Evolutionary conservation across 2,113 vertebrate species (phyloP), one percentile per base, ranked within the genome.

Genomic region (Xiphophorus couchianus): DNA sequence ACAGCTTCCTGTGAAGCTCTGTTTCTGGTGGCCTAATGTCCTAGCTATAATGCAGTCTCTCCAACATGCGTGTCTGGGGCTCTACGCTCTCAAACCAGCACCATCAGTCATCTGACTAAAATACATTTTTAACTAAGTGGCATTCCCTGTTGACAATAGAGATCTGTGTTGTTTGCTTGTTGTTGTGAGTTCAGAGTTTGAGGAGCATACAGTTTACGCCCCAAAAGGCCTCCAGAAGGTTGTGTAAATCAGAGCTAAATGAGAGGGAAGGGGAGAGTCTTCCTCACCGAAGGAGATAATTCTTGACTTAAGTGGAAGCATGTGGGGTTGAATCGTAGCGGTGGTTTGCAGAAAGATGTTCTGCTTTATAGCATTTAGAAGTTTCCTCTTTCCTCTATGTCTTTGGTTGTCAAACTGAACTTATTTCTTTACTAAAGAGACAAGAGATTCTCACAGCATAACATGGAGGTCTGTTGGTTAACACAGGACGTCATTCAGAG

Each of bases 221-320:
- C n/a, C 3, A 44, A 2, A 31, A 75, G 67, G 14, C 63, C 74
- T 79, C 65, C 66, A 76, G 77, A 73, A 29, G 51, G 39, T 74
- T 74, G 81, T 73, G 83, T 88, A 91, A 91, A 90, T 89, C 83
- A 82, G 77, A 87, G 78, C 77, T 77, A 89, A 91, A 89, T 89
- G 86, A 90, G 90, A 92, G 81, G 71, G 77, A 54, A 91, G 81
- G 54, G 76, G 73, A 85, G 66, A 77, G 80, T 82, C 83, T 66
- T 85, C 71, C 74, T 86, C 67, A 28, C 78, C 5, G 27, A 85
- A 80, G 76, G 82, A 90, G 86, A 90, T 89, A 68, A 91, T 88
- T 91, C 84, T 82, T 30, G 25, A 76, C 65, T 85, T 85, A 92
- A 93, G 82, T 90, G 78, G 88, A 93, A 91, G 80, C 90, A 92